These are phyloP conservation scores for Macrosoma leucophasiata DNA, from an alignment of 2,888 invertebrate genomes.

Conservation along the genomic window DNA sequence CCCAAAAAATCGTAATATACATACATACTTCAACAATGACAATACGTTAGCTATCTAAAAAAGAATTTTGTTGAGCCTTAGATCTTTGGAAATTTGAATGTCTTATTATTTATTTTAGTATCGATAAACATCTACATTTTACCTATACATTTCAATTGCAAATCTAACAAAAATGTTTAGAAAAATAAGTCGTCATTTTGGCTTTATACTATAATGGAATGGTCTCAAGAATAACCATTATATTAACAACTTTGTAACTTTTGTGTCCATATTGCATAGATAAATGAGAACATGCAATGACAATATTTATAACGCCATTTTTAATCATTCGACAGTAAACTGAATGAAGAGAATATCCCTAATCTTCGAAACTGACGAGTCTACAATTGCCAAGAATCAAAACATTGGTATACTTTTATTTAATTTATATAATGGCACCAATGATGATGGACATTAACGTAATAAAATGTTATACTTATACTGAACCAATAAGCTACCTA, in stretches of 20 bases:
- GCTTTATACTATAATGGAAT: constrained; percentile 72
- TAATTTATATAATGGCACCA: no score
- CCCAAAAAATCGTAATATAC: constrained; percentile 25
- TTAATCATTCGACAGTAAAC: no score
- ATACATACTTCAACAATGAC: constrained; percentile 35
- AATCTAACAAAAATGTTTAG: constrained; percentile 72
- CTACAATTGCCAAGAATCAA: no score
- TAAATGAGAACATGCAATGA: no score
- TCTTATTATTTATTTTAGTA: constrained; percentile 54
- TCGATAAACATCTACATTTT: constrained; percentile 67
- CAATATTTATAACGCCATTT: no score
- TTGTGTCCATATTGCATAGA: constrained; percentile 4
- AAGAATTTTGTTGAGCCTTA: constrained; percentile 68
- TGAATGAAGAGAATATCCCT: no score
- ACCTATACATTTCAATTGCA: constrained; percentile 60
- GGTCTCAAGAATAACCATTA: constrained; percentile 67
- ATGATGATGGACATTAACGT: no score
- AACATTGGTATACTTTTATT: no score
- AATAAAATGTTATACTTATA: no score
- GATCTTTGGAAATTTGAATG: constrained; percentile 70
- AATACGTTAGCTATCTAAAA: constrained; percentile 50
- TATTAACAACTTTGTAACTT: constrained; percentile 8
- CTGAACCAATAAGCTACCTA: no score
- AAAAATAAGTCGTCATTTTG: constrained; percentile 75
- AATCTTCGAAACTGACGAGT: no score